Percentiles rank a stretch among this genome's conserved stretches.
phyloP scores from a whole-genome alignment of 2,797 vertebrate genomes.

The Rhynchotus rufescens region DNA sequence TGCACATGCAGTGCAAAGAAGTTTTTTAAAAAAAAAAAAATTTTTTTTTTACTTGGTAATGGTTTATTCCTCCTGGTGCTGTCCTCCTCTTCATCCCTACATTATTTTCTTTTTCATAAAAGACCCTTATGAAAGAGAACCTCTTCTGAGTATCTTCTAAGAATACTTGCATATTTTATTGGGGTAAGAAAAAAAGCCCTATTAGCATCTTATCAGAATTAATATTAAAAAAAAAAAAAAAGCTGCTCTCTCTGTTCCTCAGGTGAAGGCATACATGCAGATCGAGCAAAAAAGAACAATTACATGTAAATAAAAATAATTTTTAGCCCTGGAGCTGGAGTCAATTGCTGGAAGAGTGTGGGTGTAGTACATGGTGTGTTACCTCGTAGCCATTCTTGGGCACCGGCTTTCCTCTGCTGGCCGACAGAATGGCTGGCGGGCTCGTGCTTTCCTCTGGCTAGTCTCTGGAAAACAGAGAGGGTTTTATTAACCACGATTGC shows the following conservation, averaged over 20 bases:
- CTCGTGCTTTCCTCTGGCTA: conserved; percentile 11
- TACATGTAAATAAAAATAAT: background rate
- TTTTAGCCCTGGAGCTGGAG: background rate
- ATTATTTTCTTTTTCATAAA: background rate
- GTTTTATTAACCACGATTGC: conserved; percentile 48
- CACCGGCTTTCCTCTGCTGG: conserved; percentile 16
- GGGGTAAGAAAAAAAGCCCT: background rate
- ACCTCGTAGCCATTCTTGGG: background rate
- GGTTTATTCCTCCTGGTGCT: conserved; percentile 1
- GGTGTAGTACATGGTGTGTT: background rate
- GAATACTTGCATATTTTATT: background rate
- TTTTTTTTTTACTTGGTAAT: background rate
- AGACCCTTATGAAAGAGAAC: background rate
- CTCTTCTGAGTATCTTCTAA: background rate
- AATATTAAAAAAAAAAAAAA: background rate
- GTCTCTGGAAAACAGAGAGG: conserved; percentile 24
- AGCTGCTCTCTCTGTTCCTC: background rate
- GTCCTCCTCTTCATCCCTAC: background rate
- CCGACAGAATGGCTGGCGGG: background rate
- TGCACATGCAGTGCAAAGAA: background rate
- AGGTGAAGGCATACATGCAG: background rate
- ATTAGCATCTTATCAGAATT: background rate
- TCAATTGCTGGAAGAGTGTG: background rate
- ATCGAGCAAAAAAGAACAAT: background rate
- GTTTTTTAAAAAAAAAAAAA: background rate